Percentiles rank a stretch among this genome's conserved stretches.
Evolutionary conservation across 2,113 vertebrate species (phyloP).

Genomic region (Bujurquina vittata): DNA sequence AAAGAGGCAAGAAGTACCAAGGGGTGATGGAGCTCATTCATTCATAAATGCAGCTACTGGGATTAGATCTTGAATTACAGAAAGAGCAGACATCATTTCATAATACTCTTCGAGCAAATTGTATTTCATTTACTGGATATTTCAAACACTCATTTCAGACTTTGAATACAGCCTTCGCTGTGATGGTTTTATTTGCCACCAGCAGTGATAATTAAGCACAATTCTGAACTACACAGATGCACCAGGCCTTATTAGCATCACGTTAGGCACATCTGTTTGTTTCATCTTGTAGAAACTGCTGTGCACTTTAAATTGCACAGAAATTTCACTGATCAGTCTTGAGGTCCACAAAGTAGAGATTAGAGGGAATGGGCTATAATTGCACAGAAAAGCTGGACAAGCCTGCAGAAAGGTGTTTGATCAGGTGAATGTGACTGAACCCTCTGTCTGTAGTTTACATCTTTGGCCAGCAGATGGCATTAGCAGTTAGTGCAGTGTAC

Average conservation of each 20-base stretch:
- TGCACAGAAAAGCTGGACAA: not conserved
- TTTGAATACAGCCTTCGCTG: conserved; percentile 19
- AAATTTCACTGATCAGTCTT: not conserved
- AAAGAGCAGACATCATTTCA: conserved; percentile 52
- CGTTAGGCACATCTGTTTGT: conserved; percentile 3
- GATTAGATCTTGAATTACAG: conserved; percentile 52
- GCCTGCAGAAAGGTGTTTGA: not conserved
- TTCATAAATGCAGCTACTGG: conserved; percentile 61
- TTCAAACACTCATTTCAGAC: conserved; percentile 38
- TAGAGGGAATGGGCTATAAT: not conserved
- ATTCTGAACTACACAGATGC: conserved; percentile 6
- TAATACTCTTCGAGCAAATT: conserved; percentile 54
- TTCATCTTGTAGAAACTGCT: not conserved
- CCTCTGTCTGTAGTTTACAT: conserved; percentile 44
- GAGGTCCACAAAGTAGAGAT: not conserved
- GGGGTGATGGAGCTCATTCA: conserved; percentile 49
- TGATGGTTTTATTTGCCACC: conserved; percentile 17
- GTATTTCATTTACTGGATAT: conserved; percentile 48
- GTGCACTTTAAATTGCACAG: not conserved
- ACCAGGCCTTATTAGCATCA: not conserved
- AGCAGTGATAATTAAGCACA: conserved; percentile 15
- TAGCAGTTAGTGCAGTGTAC: conserved; percentile 60
- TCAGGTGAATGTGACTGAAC: not conserved
- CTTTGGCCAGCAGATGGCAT: conserved; percentile 78
- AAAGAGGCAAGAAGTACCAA: conserved; percentile 45